Conservation (phyloP, 2,888 invertebrate genomes). For the Trachelus tabidus region DNA sequence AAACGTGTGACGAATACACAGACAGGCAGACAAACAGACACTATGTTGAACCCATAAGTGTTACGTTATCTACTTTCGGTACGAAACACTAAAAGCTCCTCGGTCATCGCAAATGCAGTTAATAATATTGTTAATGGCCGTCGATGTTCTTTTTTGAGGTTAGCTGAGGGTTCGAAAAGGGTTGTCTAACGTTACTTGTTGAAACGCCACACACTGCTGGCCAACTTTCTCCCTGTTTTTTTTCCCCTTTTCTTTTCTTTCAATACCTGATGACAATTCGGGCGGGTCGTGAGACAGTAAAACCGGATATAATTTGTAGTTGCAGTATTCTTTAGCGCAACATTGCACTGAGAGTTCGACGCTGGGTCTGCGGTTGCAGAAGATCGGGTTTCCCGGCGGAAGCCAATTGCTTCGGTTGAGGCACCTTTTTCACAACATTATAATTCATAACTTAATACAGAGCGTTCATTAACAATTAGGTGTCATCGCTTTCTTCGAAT, state of each 20-base stretch:
- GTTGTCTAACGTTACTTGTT: constrained; percentile 20
- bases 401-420: constrained; percentile 68
- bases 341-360: constrained; percentile 65
- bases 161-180: constrained; percentile 8
- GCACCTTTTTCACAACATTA: constrained; percentile 68
- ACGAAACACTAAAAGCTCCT: not conserved
- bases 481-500: not conserved
- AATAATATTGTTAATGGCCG: constrained; percentile 29
- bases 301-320: constrained; percentile 66
- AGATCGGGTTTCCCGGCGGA: constrained; percentile 72
- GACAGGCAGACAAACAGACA: no score
- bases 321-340: constrained; percentile 72
- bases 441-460: constrained; percentile 35
- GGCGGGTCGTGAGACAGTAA: constrained; percentile 57
- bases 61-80: no score
- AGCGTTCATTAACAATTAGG: not conserved
- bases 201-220: constrained; percentile 62
- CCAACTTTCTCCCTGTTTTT: constrained; percentile 61
- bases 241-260: constrained; percentile 21
- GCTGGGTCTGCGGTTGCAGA: constrained; percentile 66
- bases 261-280: constrained; percentile 69
- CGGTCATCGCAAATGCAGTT: constrained; percentile 22
- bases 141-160: constrained; percentile 21
- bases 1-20: no score
- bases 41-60: no score